Base-by-base conservation (phyloP, 2,113 vertebrate species). In the Bufo gargarizans region DNA sequence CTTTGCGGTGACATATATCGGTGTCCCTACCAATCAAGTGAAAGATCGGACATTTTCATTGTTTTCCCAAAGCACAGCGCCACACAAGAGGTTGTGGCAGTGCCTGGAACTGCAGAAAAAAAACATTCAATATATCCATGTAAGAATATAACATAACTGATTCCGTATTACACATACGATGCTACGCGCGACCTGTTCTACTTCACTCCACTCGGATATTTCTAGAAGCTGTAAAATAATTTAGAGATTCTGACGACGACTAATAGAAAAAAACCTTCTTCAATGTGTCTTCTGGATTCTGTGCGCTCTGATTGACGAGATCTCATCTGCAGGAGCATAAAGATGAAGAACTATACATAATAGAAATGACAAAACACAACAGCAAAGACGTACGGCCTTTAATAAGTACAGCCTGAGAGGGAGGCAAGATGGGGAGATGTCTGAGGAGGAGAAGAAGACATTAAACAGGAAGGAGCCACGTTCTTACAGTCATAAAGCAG, bases 291-390 rank as follows among this genome's bases (percentile, higher is more conserved):
- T 56, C 22, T 78, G 22, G 11, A 10, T 55, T 78, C 50, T 14
- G 6, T 8, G 20, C 6, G 9, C 19, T 78, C 50, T 78, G 77
- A 78, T 56, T 78, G 77, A 78, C n/a, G 72, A 76, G 45, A 6
- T 8, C 47, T 76, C 47, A 50, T 76, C 72, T 76, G 17, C 72
- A 8, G 17, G 47, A 76, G 13, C 45, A 50, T 76, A 76, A 76
- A 47, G 50, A 50, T 76, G 72, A 76, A 76, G 72, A 76, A 76
- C 47, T 19, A 76, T 50, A 50, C 72, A 20, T 50, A 76, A 76
- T 76, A 76, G 19, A 49, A 76, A 50, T 50, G 47, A 76, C 69
- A 72, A 72, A 45, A 72, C 72, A 76, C 72, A 76, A 50, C 72
- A 50, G 72, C 72, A 50, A 76, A 76, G 72, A 76, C 72, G 49